Conservation (phyloP, 2,113 vertebrate genomes). For the Puma concolor region DNA sequence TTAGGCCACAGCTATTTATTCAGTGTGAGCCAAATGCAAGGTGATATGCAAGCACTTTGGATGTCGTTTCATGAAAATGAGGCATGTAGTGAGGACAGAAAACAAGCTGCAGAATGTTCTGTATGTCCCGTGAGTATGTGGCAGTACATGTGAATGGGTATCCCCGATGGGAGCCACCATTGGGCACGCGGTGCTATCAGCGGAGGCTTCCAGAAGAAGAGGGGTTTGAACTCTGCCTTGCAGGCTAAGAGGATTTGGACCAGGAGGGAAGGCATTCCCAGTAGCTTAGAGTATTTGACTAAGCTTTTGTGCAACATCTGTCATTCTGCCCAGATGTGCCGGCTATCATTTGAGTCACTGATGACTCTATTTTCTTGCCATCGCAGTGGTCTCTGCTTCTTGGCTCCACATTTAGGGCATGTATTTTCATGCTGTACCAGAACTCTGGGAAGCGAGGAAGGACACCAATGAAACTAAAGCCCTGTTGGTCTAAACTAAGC, state of each 20-base stretch:
- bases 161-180: not conserved
- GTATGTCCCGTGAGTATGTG: fast-evolving
- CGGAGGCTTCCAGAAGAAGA: not conserved
- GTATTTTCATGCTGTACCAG: not conserved
- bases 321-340: not conserved
- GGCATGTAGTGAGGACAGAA: not conserved
- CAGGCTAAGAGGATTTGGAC: slow-evolving; percentile 34
- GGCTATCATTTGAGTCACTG: not conserved
- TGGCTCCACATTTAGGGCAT: not conserved
- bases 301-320: not conserved
- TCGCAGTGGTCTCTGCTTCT: not conserved
- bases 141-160: not conserved
- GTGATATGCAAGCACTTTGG: not conserved
- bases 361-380: not conserved
- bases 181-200: not conserved
- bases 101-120: not conserved
- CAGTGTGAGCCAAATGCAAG: not conserved
- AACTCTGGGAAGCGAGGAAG: not conserved
- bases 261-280: not conserved
- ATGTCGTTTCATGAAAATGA: not conserved
- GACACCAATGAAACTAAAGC: not conserved
- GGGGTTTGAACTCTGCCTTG: not conserved
- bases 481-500: not conserved
- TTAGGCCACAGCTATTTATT: not conserved
- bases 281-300: slow-evolving; percentile 13